These are phyloP conservation scores for Anhinga anhinga DNA, from an alignment of 2,113 vertebrate species.

Conservation along the genomic window DNA sequence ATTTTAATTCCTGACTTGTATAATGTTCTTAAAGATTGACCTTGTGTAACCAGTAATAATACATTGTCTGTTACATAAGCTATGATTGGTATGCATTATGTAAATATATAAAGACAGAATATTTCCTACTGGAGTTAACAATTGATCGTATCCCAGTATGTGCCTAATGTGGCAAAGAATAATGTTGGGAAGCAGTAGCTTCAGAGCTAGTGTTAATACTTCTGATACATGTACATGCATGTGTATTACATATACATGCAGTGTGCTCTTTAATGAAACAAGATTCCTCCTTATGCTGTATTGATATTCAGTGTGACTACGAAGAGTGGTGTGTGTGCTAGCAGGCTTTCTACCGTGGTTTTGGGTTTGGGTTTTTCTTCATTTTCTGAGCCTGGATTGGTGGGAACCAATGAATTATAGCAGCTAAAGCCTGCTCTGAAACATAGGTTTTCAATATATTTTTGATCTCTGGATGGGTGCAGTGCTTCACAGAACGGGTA, in stretches of 20 bases:
- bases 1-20: background rate
- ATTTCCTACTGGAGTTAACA: background rate
- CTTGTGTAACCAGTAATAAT: background rate
- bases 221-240: background rate
- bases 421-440: background rate
- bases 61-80: background rate
- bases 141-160: background rate
- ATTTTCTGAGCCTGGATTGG: background rate
- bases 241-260: background rate
- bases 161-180: background rate
- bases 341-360: background rate
- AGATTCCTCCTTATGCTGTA: background rate
- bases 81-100: background rate
- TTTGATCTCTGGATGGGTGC: background rate
- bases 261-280: background rate
- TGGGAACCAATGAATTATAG: background rate
- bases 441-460: rapidly evolving
- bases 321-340: background rate
- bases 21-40: background rate
- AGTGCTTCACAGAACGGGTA: rapidly evolving
- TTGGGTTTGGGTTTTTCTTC: background rate
- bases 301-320: background rate
- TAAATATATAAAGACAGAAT: conserved; percentile 22
- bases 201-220: background rate
- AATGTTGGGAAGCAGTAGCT: background rate